phyloP scores from a whole-genome alignment of 2,888 invertebrate species.

The Seladonia tumulorum region DNA sequence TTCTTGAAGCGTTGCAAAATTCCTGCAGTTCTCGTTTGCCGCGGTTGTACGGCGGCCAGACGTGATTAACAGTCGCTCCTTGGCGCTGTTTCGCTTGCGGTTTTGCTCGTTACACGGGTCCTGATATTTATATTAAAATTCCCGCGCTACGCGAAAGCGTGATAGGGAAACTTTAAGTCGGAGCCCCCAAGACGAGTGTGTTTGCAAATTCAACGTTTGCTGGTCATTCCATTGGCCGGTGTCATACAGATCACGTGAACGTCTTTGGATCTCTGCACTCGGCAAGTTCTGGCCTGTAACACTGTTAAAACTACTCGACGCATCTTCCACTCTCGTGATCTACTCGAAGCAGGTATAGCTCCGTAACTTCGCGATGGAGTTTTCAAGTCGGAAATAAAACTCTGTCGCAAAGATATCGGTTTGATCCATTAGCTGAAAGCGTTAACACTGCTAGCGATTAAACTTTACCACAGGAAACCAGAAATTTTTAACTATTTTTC shows the following conservation, averaged over 20 bases:
- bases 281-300: no score
- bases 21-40: conserved; percentile 48
- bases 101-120: conserved; percentile 39
- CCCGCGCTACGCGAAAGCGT: background rate
- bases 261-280: background rate
- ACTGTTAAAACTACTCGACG: background rate
- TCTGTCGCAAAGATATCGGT: no score
- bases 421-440: no score
- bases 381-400: no score
- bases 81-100: conserved; percentile 58
- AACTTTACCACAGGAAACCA: no score
- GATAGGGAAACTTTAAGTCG: conserved; percentile 19
- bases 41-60: conserved; percentile 57
- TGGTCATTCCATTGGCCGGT: background rate
- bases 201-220: background rate
- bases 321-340: background rate
- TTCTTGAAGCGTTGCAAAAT: background rate
- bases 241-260: background rate
- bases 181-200: background rate
- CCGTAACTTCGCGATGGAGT: no score
- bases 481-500: no score
- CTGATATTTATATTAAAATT: conserved; percentile 57
- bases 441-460: no score
- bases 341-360: background rate
- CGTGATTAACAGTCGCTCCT: conserved; percentile 67